Base-by-base conservation (phyloP, 2,113 vertebrate species). In the Epinephelus cyanopodus region DNA sequence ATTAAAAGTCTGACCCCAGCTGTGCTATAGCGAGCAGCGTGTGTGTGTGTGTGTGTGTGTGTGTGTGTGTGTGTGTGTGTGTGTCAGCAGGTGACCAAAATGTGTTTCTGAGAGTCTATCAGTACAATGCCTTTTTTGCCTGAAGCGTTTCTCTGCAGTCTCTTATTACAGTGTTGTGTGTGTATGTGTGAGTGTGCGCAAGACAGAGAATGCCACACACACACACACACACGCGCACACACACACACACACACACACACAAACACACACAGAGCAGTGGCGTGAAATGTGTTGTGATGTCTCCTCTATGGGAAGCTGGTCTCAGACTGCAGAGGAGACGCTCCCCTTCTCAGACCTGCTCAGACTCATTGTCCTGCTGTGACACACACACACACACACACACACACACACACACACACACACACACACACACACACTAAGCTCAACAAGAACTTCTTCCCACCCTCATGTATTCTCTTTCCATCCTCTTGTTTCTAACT, bases 211-310 rank as follows among this genome's bases (percentile, higher is more conserved):
- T 11, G 53, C 60, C 78, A 48, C 6, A 19, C 25, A 45, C 19
- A 56, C 65, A 27, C 67, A 47, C 54, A 37, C 33, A 53, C 61
- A 14, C 33, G n/a, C n/a, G n/a, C n/a, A 5, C 18, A 50, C 45
- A 62, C 57, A 61, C 71, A 48, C 53, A 17, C 63, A 54, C 33
- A 65, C 61, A 60, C 77, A 62, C 19, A 54, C 61, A 33, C 74
- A 47, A 37, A 63, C 63, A 64, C 65, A 84, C 53, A 69, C 45
- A 81, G 56, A 80, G 74, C 75, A 63, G 69, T 54, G 83, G 90
- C 91, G 88, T 94, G 93, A 92, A 94, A 94, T 93, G 81, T 81
- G 91, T 92, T 92, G 83, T 92, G 93, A 93, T 90, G 88, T 91
- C 72, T 88, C 77, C 81, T 82, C 87, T 89, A 87, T 91, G 84